phyloP scores from a whole-genome alignment of 30 jellyfish, hydroid and myxozoan species.

The Catostylus mosaicus region DNA sequence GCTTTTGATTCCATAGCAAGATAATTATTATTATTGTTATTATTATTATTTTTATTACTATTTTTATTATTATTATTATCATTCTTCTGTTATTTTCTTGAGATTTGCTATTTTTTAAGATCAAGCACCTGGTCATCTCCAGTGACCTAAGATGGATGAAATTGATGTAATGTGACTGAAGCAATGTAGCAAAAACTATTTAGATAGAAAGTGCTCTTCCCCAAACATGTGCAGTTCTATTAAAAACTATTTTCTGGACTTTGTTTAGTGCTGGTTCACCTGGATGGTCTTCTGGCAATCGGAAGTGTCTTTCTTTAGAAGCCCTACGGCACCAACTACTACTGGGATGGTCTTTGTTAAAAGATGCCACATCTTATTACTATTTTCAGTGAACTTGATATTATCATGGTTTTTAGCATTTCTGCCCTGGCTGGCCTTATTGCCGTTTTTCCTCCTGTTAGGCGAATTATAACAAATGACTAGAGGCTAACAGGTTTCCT shows the following conservation, averaged over 20 bases:
- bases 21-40: too few species aligned
- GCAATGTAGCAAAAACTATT: too few species aligned
- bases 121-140: too few species aligned
- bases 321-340: slow-evolving; percentile 19
- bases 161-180: too few species aligned
- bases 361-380: slow-evolving; percentile 26
- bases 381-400: not conserved
- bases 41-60: too few species aligned
- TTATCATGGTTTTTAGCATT: slow-evolving; percentile 1
- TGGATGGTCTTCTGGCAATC: not conserved
- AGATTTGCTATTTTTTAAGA: too few species aligned
- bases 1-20: too few species aligned
- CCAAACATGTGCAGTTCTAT: slow-evolving; percentile 37
- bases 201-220: slow-evolving; percentile 17
- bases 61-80: too few species aligned
- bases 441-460: slow-evolving; percentile 24
- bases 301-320: not conserved
- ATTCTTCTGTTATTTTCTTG: too few species aligned
- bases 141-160: too few species aligned
- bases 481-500: slow-evolving; percentile 18
- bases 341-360: slow-evolving; percentile 25
- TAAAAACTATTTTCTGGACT: slow-evolving; percentile 23
- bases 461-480: slow-evolving; percentile 17
- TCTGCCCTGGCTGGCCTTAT: slow-evolving; percentile 22
- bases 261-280: slow-evolving; percentile 8